Percentiles rank a stretch among this genome's conserved stretches.
Evolutionary conservation across 2,888 invertebrate species (phyloP).

Genomic region (Neocrepidodera transversa): DNA sequence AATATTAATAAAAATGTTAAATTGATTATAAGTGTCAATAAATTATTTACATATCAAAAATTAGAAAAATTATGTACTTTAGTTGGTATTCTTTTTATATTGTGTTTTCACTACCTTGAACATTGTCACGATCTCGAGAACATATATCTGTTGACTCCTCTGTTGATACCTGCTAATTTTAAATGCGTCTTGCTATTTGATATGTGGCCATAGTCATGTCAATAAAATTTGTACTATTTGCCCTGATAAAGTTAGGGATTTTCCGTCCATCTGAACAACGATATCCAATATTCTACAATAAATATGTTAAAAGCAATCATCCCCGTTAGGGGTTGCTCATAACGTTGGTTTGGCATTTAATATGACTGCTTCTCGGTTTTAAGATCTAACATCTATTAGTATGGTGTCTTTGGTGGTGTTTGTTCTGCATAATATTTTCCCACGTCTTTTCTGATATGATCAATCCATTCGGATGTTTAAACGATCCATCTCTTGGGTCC

Average conservation of each 20-base stretch:
- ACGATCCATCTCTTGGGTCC: conserved; percentile 26
- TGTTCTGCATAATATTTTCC: conserved; percentile 19
- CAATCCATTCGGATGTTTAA: conserved; percentile 10
- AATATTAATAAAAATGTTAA: no score
- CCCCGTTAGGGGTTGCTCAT: conserved; percentile 22
- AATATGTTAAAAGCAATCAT: no score
- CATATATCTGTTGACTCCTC: no score
- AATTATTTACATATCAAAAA: no score
- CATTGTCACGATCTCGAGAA: no score
- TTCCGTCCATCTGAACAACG: neutral
- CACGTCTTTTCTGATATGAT: conserved; percentile 7
- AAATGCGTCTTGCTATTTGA: neutral
- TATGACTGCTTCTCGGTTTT: no score
- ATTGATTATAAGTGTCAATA: no score
- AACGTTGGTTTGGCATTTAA: conserved; percentile 22
- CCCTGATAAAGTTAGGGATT: conserved; percentile 14
- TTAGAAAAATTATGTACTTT: no score
- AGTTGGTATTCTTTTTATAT: neutral
- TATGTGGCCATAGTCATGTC: conserved; percentile 11
- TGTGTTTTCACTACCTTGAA: no score
- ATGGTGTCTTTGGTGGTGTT: no score
- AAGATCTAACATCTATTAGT: no score
- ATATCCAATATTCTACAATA: conserved; percentile 13
- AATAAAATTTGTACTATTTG: neutral
- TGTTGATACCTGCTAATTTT: neutral